Conservation (phyloP, 2,888 invertebrate genomes). For the Cosmorhoe ocellata region DNA sequence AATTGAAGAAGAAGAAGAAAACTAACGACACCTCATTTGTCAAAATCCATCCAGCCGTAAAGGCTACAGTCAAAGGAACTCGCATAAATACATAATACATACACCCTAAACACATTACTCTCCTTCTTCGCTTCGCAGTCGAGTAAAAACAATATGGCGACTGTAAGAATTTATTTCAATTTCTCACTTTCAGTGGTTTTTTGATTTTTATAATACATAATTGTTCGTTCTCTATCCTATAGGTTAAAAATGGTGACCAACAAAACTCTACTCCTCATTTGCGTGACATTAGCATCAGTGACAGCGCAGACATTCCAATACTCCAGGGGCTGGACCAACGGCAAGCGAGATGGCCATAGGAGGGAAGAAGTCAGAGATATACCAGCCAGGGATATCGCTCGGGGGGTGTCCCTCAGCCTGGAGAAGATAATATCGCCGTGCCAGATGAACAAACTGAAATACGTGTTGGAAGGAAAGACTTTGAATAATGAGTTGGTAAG, state of each 20-base stretch:
- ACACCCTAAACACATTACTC: too few species aligned
- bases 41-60: too few species aligned
- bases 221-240: not conserved
- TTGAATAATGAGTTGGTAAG: constrained; percentile 60
- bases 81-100: too few species aligned
- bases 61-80: too few species aligned
- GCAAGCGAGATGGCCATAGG: constrained; percentile 79
- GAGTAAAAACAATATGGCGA: too few species aligned
- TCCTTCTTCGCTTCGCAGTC: too few species aligned
- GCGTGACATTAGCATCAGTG: constrained; percentile 69
- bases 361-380: constrained; percentile 38
- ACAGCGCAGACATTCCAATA: constrained; percentile 89
- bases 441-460: constrained; percentile 75
- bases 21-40: too few species aligned
- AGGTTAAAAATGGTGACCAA: constrained; percentile 52
- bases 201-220: too few species aligned
- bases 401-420: constrained; percentile 38
- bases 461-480: constrained; percentile 76
- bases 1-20: too few species aligned
- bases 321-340: constrained; percentile 90
- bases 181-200: too few species aligned
- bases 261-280: constrained; percentile 57
- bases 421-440: constrained; percentile 71
- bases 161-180: too few species aligned
- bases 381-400: constrained; percentile 42